Conservation (phyloP, 1,140 invertebrate genomes). For the Proctacanthus coquilletti region DNA sequence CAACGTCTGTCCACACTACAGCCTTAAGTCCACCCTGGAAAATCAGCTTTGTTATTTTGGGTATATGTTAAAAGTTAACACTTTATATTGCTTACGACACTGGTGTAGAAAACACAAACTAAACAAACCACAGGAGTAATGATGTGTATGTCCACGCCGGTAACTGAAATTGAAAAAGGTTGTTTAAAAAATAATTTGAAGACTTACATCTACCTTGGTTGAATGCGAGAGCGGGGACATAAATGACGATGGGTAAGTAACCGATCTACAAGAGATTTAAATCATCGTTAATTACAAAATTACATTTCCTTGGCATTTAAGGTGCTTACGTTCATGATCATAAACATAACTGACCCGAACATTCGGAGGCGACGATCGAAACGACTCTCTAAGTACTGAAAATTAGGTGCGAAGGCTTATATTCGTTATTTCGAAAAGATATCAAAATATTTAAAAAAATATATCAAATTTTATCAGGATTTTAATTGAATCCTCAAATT, state of each 20-base stretch:
- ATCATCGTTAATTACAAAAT: neutral
- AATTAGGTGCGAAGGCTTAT: too few species aligned
- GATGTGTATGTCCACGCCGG: conserved; percentile 52
- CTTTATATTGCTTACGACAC: conserved; percentile 41
- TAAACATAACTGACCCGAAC: conserved; percentile 41
- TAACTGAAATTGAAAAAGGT: conserved; percentile 38
- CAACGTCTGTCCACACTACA: conserved; percentile 75
- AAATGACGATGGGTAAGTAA: conserved; percentile 69
- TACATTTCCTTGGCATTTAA: neutral
- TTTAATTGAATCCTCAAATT: too few species aligned
- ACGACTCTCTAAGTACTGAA: conserved; percentile 55
- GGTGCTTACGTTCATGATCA: conserved; percentile 25
- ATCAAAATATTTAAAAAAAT: too few species aligned
- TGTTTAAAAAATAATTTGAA: neutral
- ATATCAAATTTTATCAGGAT: too few species aligned
- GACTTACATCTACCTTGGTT: conserved; percentile 44
- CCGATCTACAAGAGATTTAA: conserved; percentile 20
- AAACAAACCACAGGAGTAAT: conserved; percentile 57
- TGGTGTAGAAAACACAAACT: conserved; percentile 73
- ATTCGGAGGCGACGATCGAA: conserved; percentile 46
- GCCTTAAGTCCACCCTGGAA: conserved; percentile 67
- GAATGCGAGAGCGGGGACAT: conserved; percentile 66
- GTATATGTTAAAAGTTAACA: conserved; percentile 1
- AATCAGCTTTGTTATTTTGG: neutral
- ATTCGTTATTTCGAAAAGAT: too few species aligned